A percentile compares a stretch with the other conserved stretches of the same genome.
phyloP scores from a whole-genome alignment of 2,113 vertebrate genomes.

The Ciconia stormi region DNA sequence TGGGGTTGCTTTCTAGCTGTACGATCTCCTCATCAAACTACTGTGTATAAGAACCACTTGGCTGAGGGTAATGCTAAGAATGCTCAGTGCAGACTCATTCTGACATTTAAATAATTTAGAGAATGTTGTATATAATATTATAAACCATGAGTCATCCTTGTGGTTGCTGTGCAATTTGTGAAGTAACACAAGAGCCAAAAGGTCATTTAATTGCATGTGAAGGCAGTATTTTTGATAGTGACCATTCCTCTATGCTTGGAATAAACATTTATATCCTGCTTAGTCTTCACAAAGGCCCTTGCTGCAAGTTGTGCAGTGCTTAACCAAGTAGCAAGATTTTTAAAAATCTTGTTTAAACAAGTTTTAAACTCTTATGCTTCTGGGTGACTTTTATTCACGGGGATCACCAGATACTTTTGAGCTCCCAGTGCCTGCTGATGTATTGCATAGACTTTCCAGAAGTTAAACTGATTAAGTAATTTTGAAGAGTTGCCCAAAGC shows the following conservation, averaged over 20 bases:
- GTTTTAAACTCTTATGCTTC: background rate
- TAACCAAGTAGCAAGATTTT: background rate
- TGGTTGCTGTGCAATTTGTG: background rate
- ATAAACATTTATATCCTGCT: background rate
- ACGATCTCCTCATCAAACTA: background rate
- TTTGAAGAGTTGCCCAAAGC: background rate
- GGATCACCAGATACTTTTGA: background rate
- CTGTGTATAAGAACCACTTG: background rate
- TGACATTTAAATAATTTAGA: background rate
- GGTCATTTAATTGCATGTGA: background rate
- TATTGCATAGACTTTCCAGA: background rate
- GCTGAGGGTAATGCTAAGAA: background rate
- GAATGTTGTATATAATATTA: background rate
- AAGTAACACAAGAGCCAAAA: background rate
- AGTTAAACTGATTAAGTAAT: background rate
- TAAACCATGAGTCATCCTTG: background rate
- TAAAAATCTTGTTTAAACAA: background rate
- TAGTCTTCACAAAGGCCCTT: background rate
- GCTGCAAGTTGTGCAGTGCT: background rate
- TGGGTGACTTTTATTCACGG: rapidly evolving
- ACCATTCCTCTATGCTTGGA: background rate
- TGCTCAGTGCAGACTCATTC: background rate
- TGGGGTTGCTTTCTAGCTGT: background rate
- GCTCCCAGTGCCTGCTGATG: background rate
- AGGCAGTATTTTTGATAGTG: background rate